Evolutionary conservation across 2,113 vertebrate genomes (phyloP).

Genomic region (Anser cygnoides): DNA sequence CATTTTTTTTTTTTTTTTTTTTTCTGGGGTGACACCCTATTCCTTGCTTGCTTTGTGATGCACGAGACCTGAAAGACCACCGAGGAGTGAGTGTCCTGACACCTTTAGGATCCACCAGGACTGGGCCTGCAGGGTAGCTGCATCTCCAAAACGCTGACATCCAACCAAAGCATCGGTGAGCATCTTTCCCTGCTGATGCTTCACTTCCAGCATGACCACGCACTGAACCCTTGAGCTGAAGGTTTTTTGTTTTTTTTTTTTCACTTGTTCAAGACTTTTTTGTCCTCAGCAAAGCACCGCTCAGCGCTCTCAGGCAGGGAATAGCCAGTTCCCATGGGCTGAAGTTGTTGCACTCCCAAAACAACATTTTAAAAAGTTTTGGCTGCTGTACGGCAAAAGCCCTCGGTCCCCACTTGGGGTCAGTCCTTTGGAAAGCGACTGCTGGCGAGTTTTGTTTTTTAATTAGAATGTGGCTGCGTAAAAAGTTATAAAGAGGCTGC

Average conservation of each 20-base stretch:
- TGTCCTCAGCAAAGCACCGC: not conserved
- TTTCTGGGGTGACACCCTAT: not conserved
- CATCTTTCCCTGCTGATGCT: not conserved
- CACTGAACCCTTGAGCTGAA: not conserved
- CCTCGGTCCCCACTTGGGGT: not conserved
- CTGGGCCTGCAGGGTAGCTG: not conserved
- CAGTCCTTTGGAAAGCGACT: slow-evolving; percentile 45
- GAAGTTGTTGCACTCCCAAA: not conserved
- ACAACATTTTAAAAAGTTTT: not conserved
- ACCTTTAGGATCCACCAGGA: not conserved
- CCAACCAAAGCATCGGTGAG: not conserved
- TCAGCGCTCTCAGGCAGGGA: not conserved
- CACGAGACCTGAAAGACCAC: not conserved
- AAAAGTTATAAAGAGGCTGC: not conserved
- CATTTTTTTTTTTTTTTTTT: not conserved
- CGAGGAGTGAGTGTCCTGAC: not conserved
- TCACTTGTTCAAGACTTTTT: not conserved
- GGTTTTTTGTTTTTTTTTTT: not conserved
- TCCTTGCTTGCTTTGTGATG: not conserved
- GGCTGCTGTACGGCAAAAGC: not conserved
- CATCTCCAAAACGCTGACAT: not conserved
- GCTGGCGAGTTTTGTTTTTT: slow-evolving; percentile 18
- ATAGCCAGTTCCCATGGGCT: not conserved
- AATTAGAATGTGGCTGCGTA: slow-evolving; percentile 38
- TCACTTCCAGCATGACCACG: not conserved